These are phyloP conservation scores for Ophraella communa DNA, from an alignment of 2,888 invertebrate species.

Conservation along the genomic window DNA sequence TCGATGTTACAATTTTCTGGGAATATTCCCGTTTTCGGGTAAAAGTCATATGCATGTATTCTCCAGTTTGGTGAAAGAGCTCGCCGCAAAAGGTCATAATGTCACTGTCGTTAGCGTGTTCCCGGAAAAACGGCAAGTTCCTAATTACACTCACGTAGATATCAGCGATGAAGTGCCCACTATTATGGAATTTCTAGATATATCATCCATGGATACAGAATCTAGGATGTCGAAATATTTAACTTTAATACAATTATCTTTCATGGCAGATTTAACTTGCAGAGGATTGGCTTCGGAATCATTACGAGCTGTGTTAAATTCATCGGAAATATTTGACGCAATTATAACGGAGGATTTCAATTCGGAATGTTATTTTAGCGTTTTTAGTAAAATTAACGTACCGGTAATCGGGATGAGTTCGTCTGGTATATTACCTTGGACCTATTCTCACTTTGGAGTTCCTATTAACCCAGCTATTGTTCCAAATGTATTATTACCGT, in stretches of 20 bases:
- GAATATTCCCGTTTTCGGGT: slow-evolving; percentile 71
- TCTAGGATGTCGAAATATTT: slow-evolving; percentile 3
- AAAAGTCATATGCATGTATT: slow-evolving; percentile 75
- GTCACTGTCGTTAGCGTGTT: slow-evolving; percentile 73
- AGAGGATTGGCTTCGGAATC: slow-evolving; percentile 15
- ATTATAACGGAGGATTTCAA: slow-evolving; percentile 73
- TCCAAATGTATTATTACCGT: slow-evolving; percentile 56
- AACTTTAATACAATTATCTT: neutral
- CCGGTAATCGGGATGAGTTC: slow-evolving; percentile 62
- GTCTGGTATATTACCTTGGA: slow-evolving; percentile 54
- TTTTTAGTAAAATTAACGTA: slow-evolving; percentile 68
- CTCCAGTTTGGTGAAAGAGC: slow-evolving; percentile 65
- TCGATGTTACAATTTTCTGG: slow-evolving; percentile 62
- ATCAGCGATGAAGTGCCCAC: slow-evolving; percentile 2
- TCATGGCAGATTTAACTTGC: slow-evolving; percentile 21
- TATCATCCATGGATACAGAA: neutral
- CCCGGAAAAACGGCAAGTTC: slow-evolving; percentile 60
- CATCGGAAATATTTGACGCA: slow-evolving; percentile 67
- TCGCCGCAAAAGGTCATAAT: slow-evolving; percentile 69
- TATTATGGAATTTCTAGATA: slow-evolving; percentile 6
- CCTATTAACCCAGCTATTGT: slow-evolving; percentile 59
- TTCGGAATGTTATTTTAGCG: slow-evolving; percentile 70
- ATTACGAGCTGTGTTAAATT: slow-evolving; percentile 55
- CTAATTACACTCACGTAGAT: slow-evolving; percentile 64
- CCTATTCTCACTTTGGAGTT: slow-evolving; percentile 57